These are phyloP conservation scores for Spermophilus dauricus DNA, from an alignment of 2,113 vertebrate genomes.

Conservation along the genomic window DNA sequence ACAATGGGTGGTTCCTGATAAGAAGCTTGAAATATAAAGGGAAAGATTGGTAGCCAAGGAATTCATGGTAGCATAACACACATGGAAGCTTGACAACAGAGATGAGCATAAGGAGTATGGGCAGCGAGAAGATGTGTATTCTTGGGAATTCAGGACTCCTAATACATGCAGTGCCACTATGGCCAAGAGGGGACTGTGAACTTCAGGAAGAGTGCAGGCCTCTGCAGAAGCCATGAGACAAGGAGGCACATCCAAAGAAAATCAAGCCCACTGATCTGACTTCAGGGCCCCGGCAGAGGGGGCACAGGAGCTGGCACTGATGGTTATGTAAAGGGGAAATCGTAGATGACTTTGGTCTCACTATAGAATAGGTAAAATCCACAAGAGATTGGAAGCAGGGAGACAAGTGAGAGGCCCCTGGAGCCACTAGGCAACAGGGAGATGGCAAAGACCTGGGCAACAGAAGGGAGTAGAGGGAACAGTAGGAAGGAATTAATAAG, in stretches of 20 bases:
- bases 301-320: no score
- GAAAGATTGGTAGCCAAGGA: background rate
- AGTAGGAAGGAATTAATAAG: no score
- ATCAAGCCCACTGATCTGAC: background rate
- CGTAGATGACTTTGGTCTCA: background rate
- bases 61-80: background rate
- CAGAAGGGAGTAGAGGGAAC: background rate
- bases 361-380: background rate
- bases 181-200: background rate
- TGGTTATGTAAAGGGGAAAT: rapidly evolving
- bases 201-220: background rate
- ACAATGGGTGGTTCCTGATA: background rate
- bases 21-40: background rate
- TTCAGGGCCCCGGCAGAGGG: no score
- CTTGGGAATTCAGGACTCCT: background rate
- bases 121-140: background rate
- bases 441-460: background rate
- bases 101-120: background rate
- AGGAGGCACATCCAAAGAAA: background rate
- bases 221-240: background rate
- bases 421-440: no score
- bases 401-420: background rate
- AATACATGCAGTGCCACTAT: rapidly evolving
- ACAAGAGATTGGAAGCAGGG: background rate
- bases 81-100: background rate